Conservation (phyloP, 2,113 vertebrate genomes). For the Sialia sialis region DNA sequence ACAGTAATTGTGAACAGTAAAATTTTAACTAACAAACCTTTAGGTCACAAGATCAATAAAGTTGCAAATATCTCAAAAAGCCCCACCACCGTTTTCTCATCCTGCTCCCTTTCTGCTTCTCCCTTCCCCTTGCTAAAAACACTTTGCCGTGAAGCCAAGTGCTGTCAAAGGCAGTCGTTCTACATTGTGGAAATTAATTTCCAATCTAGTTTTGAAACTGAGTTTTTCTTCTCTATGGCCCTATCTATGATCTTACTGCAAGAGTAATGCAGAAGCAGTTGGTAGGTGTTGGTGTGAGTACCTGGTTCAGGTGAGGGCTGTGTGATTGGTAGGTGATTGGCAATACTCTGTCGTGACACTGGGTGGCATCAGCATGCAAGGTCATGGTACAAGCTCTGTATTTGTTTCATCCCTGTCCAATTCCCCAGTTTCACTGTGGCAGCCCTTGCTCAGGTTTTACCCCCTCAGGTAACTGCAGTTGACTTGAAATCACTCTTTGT, state of each 20-base stretch:
- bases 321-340: not conserved
- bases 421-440: not conserved
- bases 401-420: not conserved
- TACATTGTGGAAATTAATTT: not conserved
- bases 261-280: not conserved
- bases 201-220: not conserved
- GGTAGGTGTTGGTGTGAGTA: not conserved
- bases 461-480: too few species aligned
- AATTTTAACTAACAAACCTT: not conserved
- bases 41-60: not conserved
- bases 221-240: not conserved
- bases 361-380: conserved; percentile 47
- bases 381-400: fast-evolving
- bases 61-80: not conserved
- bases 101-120: not conserved
- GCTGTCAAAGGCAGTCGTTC: not conserved
- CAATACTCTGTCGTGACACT: conserved; percentile 45
- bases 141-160: not conserved
- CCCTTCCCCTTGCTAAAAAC: not conserved
- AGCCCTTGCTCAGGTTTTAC: not conserved
- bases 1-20: not conserved
- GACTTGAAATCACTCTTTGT: not conserved
- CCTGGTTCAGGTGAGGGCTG: not conserved
- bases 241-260: not conserved
- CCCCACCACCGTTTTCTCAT: fast-evolving